These are phyloP conservation scores for Vulpes ferrilata DNA, from an alignment of 2,113 vertebrate genomes.

Conservation along the genomic window DNA sequence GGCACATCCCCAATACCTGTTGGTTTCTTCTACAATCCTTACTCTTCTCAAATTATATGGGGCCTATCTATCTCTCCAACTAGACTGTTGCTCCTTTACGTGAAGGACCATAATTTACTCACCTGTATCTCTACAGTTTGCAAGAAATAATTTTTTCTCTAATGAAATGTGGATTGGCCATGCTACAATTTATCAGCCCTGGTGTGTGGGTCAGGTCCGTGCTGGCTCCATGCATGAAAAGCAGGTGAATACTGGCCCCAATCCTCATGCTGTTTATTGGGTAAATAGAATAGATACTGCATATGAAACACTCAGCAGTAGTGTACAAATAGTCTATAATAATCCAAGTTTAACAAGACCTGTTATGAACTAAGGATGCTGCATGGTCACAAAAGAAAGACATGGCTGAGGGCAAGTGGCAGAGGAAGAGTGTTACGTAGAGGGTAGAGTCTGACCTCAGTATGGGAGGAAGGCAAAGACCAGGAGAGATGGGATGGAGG, in stretches of 20 bases:
- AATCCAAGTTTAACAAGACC: neutral
- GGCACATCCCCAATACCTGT: neutral
- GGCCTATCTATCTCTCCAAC: neutral
- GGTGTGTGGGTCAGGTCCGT: neutral
- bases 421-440: neutral
- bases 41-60: slow-evolving; percentile 9
- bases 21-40: neutral
- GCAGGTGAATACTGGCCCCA: neutral
- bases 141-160: slow-evolving; percentile 34
- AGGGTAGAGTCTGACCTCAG: neutral
- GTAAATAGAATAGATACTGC: neutral
- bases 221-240: neutral
- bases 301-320: neutral
- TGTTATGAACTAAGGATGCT: slow-evolving; percentile 35
- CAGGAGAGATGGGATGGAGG: neutral
- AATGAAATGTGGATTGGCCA: neutral
- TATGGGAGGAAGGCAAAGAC: neutral
- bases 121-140: neutral
- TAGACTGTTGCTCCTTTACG: neutral
- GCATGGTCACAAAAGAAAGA: neutral
- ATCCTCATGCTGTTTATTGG: neutral
- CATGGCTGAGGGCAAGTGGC: neutral
- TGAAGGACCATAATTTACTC: neutral
- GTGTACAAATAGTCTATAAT: neutral
- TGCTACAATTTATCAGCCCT: neutral